phyloP scores from a whole-genome alignment of 2,113 vertebrate genomes.

The Pseudois nayaur region DNA sequence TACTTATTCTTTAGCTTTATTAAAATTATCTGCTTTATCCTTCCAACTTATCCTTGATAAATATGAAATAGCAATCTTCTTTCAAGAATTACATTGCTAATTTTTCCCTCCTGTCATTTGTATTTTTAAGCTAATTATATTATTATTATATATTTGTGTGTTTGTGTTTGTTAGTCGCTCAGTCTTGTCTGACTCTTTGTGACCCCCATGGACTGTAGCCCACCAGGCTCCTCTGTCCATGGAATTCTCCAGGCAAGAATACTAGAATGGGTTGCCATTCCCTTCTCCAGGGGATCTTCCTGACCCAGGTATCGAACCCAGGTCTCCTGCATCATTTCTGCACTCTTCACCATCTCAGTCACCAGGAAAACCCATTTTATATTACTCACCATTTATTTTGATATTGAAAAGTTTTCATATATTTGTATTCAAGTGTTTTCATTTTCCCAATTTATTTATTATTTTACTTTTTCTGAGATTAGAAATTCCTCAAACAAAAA shows the following conservation, averaged over 20 bases:
- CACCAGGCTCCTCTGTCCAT: not conserved
- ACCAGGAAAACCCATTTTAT: not conserved
- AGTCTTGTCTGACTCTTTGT: not conserved
- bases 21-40: not conserved
- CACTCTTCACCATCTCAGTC: not conserved
- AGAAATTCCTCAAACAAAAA: not conserved
- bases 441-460: not conserved
- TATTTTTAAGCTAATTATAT: conserved; percentile 18
- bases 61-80: not conserved
- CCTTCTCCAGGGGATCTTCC: not conserved
- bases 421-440: not conserved
- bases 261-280: not conserved
- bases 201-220: not conserved
- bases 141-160: not conserved
- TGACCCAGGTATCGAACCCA: not conserved
- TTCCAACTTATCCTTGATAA: not conserved
- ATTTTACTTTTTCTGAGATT: not conserved
- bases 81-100: not conserved
- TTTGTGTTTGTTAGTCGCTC: not conserved
- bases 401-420: not conserved
- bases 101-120: not conserved
- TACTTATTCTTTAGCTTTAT: not conserved
- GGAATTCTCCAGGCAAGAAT: not conserved
- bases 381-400: not conserved
- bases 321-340: not conserved